Percentiles rank a stretch among this genome's conserved stretches.
These are phyloP conservation scores for Ectropis crepuscularia DNA, from an alignment of 2,888 invertebrate species.

Conservation along the genomic window DNA sequence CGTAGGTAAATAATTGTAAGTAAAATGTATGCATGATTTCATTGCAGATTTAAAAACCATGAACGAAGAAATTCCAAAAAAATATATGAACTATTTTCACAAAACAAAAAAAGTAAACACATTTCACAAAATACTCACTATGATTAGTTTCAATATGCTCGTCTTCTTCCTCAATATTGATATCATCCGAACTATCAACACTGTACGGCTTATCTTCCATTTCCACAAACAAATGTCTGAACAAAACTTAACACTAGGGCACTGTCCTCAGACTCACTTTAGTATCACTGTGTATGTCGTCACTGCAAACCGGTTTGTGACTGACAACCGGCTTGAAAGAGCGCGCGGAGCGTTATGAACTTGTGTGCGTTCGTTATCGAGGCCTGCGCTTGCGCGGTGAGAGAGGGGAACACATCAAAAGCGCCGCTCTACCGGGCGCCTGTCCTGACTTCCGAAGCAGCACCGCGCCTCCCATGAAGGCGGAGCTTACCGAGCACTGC, in stretches of 20 bases:
- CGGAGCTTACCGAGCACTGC: slow-evolving; percentile 77
- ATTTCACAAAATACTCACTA: slow-evolving; percentile 58
- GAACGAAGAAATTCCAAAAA: slow-evolving; percentile 20
- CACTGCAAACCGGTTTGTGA: slow-evolving; percentile 77
- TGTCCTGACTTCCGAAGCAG: slow-evolving; percentile 80
- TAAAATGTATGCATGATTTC: too few species aligned
- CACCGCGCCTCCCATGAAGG: slow-evolving; percentile 77
- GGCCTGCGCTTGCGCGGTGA: slow-evolving; percentile 66
- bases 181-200: slow-evolving; percentile 82
- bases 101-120: slow-evolving; percentile 28
- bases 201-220: slow-evolving; percentile 82
- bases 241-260: slow-evolving; percentile 71
- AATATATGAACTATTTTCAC: slow-evolving; percentile 1
- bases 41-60: neutral
- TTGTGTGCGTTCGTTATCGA: slow-evolving; percentile 79
- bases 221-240: slow-evolving; percentile 70
- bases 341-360: slow-evolving; percentile 81
- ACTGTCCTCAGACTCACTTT: slow-evolving; percentile 66
- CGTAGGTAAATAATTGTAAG: too few species aligned
- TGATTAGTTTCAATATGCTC: slow-evolving; percentile 76
- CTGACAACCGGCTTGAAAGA: slow-evolving; percentile 81
- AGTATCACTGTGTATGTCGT: slow-evolving; percentile 71
- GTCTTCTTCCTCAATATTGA: slow-evolving; percentile 79
- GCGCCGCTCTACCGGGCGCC: slow-evolving; percentile 74
- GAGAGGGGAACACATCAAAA: slow-evolving; percentile 74